Conservation (phyloP, 2,113 vertebrate genomes). For the Calyptommatus sinebrachiatus region DNA sequence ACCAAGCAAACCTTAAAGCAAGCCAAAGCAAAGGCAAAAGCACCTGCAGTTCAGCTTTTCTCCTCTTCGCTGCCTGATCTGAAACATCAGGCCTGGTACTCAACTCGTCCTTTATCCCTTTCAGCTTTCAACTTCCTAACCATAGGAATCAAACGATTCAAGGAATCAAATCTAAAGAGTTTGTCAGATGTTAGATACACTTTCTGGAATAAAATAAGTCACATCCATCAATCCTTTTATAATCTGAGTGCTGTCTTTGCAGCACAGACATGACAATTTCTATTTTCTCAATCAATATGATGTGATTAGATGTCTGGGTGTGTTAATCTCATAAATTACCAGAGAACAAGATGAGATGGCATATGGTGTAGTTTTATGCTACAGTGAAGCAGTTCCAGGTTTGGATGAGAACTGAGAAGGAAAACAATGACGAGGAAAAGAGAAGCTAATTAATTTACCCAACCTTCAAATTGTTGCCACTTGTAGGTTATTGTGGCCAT, state of each 20-base stretch:
- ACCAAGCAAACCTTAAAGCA: slow-evolving; percentile 1
- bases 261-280: background rate
- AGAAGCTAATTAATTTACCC: too few species aligned
- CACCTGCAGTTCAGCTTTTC: background rate
- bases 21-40: background rate
- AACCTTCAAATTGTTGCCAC: too few species aligned
- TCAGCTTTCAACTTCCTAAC: background rate
- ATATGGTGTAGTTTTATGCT: background rate
- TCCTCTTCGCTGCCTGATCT: background rate
- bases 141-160: background rate
- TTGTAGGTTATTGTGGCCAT: too few species aligned
- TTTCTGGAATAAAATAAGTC: background rate
- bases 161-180: background rate
- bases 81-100: background rate
- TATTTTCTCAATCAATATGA: background rate
- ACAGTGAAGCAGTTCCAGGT: background rate
- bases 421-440: too few species aligned
- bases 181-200: background rate
- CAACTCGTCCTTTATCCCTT: background rate
- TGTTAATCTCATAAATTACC: background rate
- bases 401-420: background rate
- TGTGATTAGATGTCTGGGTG: background rate
- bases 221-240: background rate
- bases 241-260: background rate
- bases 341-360: background rate